Percentiles rank a stretch among this genome's conserved stretches.
Evolutionary conservation across 2,113 vertebrate species (phyloP).

Genomic region (Colinus virginianus): DNA sequence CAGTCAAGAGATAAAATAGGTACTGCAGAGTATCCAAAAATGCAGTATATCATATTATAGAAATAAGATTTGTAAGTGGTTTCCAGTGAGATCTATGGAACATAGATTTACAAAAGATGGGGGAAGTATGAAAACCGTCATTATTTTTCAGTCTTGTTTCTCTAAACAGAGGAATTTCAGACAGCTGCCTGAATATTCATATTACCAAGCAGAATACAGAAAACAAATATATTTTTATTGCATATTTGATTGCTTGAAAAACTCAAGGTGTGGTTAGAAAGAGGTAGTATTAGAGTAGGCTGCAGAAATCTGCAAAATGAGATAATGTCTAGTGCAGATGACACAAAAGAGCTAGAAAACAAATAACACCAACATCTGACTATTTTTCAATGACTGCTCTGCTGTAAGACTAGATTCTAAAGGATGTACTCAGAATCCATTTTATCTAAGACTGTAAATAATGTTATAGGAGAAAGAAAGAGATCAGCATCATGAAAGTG

Average conservation of each 20-base stretch:
- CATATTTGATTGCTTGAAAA: not conserved
- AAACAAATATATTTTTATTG: not conserved
- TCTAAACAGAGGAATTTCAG: not conserved
- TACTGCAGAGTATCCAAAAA: not conserved
- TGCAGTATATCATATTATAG: not conserved
- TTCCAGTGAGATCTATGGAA: not conserved
- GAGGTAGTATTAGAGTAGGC: not conserved
- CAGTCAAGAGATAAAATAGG: not conserved
- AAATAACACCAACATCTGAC: not conserved
- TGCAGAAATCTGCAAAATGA: not conserved
- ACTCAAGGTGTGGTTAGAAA: not conserved
- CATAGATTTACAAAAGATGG: not conserved
- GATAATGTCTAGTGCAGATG: not conserved
- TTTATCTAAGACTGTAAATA: not conserved
- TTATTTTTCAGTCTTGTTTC: not conserved
- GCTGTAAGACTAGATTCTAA: not conserved
- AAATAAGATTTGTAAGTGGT: not conserved
- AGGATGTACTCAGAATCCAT: not conserved
- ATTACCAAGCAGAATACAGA: not conserved
- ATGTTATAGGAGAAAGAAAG: not conserved
- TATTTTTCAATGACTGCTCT: not conserved
- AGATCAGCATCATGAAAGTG: not conserved
- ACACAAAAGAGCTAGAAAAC: not conserved
- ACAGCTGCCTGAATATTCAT: not conserved
- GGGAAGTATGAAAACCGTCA: not conserved